Evolutionary conservation across 2,113 vertebrate genomes (phyloP), one percentile per base, ranked within the genome.

Genomic region (Hyla sarda): DNA sequence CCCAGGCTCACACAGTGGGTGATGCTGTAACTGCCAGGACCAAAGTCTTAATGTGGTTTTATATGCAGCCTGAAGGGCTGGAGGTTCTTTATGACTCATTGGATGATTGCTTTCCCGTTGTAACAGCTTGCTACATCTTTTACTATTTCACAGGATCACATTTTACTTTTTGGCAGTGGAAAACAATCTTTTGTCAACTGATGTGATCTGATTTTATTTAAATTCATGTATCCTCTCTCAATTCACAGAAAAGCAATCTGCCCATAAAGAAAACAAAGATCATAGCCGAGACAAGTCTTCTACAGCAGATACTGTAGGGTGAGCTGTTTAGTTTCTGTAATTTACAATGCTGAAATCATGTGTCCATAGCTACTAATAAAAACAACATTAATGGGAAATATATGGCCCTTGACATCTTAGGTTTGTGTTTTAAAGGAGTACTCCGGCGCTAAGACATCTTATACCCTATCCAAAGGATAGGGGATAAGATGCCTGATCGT

Each of bases 1-100:
- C 65, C 65, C 48, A 80, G 84, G 84, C 84, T 86, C 65, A 58
- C 84, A 86, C 84, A 86, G 84, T 81, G 75, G 84, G 76, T 86
- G 77, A 81, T 73, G 50, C 76, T 50, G 37, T 86, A 81, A 86
- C 77, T 86, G 77, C 84, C 77, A 86, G 77, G 67, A 86, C 84
- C 84, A 86, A 81, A 86, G 62, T 71, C 84, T 86, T 86, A 86
- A 86, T 86, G 84, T 81, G 67, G 84, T 86, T 86, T 86, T 86
- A 86, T 81, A 86, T 86, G 77, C 77, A 52, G 84, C 84, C 84
- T 86, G 65, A 86, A 86, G 84, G 76, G 65, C 34, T 73, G 76
- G 23, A 86, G 77, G 84, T 73, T 86, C 77, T 81, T 86, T 86
- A 86, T 81, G 84, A 86, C 65, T 86, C 84, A 73, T 86, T 86